Base-by-base conservation (phyloP, 2,797 vertebrate species). In the Gymnothorax javanicus region DNA sequence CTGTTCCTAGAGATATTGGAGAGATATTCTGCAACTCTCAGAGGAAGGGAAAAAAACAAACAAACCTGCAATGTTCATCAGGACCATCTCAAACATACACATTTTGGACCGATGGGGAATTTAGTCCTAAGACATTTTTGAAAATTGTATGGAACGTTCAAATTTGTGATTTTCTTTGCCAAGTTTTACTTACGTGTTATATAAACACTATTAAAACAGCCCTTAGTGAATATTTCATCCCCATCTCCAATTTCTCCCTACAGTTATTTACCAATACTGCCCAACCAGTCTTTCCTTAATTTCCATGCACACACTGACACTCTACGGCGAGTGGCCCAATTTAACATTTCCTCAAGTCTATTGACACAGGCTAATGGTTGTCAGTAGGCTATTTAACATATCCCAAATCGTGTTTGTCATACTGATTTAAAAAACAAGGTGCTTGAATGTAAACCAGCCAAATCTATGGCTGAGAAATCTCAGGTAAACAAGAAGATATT, bases 381-480 rank as follows among this genome's bases (percentile, higher is more conserved):
- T 54, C 58, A 67, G 62, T 67, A 43, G 33, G 2, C 33, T 43
- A 87, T 67, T 75, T 57, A 54, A 84, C 56, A n/a, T 87, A 81
- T 83, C 54, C 86, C 56, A 59, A 87, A 69, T 56, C 67, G 58
- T 54, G 56, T 50, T 71, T 87, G 82, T 84, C 86, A 87, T 57
- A 56, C 71, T 84, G 50, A 52, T 43, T 75, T 67, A 64, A 84
- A 83, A 77, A 83, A 59, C 67, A 73, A 33, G 59, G 86, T 82
- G 17, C 83, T 60, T 4, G 0, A 23, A 3, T 57, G 20, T 17
- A 71, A 85, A 54, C 54, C 33, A 67, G 52, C 23, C 20, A 56
- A 85, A 71, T 25, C 23, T 17, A 17, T 0, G 7, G 56, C 15
- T 9, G 27, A 43, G 12, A 25, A 84, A 60, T 64, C 12, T 43